Evolutionary conservation across 1,140 invertebrate species (phyloP), one percentile per base, ranked within the genome.

Genomic region (Hyposmocoma kahamanoa): DNA sequence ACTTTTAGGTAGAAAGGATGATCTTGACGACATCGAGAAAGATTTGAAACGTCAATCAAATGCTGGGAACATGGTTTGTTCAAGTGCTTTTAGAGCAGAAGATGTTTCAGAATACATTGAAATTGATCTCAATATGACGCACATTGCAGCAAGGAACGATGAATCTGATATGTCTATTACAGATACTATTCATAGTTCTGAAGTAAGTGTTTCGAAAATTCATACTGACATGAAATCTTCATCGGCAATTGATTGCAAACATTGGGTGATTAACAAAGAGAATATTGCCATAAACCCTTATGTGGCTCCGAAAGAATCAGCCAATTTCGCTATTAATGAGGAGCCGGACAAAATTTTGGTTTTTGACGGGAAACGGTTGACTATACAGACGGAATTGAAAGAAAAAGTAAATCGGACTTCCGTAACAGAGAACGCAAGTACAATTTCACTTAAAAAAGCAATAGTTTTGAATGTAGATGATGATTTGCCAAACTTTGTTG

Each of bases 111-210:
- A 73, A 17, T 81, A 76, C 43, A 76, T 83, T 19, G 79, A 84
- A 58, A 49, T 84, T 2, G 79, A 83, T 56, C 46, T 84, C 1
- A 72, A 83, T 30, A 62, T 59, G 28, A 84, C 79, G 0, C 70
- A 69, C 45, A 53, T 63, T 26, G 51, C 41, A 0, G 38, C 18
- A 17, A 30, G 13, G 10, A n/a, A 10, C 6, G 2, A 77, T 13
- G 65, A 66, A 11, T 70, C 53, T n/a, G 70, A 85, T 42, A 82
- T 83, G 76, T 78, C 73, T 3, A 74, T 82, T 15, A 85, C 75
- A 0, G 74, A 81, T 24, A 72, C 73, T 0, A 53, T 83, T 13
- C 62, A 52, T 1, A 72, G 57, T 56, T 72, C 78, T 0, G 64
- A 73, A 59, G 74, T 81, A 0, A 62, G 78, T 20, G 52, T 65